A percentile compares a stretch with the other conserved stretches of the same genome.
These are phyloP conservation scores for Trachurus trachurus DNA, from an alignment of 2,797 vertebrate species.

Conservation along the genomic window DNA sequence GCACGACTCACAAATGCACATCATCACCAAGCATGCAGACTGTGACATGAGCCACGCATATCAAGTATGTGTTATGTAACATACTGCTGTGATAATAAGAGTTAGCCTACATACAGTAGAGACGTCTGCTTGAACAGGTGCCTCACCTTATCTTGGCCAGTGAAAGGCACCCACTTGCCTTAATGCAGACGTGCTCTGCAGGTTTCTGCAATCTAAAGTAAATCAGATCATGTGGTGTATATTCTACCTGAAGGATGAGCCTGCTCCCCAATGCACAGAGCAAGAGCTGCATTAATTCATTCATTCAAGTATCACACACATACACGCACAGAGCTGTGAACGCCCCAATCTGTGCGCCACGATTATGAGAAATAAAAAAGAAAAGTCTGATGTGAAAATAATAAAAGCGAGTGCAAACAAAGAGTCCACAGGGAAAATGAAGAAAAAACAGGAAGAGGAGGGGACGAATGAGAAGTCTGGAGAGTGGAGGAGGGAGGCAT, in stretches of 20 bases:
- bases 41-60: neutral
- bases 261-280: neutral
- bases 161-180: neutral
- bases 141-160: constrained; percentile 1
- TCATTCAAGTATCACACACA: neutral
- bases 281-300: constrained; percentile 25
- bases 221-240: constrained; percentile 1
- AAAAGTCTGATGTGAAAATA: constrained; percentile 44
- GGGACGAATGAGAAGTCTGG: constrained; percentile 35
- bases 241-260: constrained; percentile 10
- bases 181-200: neutral
- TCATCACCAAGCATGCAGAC: neutral
- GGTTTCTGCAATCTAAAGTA: constrained; percentile 2
- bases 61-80: neutral
- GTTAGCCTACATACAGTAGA: neutral
- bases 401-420: constrained; percentile 35
- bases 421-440: constrained; percentile 34
- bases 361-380: constrained; percentile 38
- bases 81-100: no score
- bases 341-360: constrained; percentile 36
- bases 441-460: constrained; percentile 69
- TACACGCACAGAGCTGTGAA: constrained; percentile 6
- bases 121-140: neutral
- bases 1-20: neutral
- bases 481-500: constrained; percentile 31